A percentile compares a stretch with the other conserved stretches of the same genome.
Conservation (phyloP, 2,113 vertebrate genomes). For the Plestiodon gilberti region DNA sequence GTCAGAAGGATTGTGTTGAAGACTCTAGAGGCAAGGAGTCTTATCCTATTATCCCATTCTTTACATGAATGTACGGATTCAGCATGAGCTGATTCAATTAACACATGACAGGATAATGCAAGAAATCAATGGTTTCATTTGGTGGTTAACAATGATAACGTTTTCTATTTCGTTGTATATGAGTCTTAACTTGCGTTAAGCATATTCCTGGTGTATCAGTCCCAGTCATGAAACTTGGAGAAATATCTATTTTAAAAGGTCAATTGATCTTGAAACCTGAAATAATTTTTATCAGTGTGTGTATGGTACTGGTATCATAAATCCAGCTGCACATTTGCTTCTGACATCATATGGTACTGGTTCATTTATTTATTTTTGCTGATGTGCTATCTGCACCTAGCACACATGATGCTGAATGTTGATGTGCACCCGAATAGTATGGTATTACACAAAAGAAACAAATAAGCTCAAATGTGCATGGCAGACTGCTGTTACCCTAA, state of each 20-base stretch:
- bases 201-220: neutral
- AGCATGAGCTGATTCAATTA: slow-evolving; percentile 65
- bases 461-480: neutral
- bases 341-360: too few relatives aligned
- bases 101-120: slow-evolving; percentile 68
- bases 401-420: neutral
- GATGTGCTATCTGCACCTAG: too few relatives aligned
- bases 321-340: neutral
- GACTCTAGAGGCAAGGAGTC: slow-evolving; percentile 54
- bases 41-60: slow-evolving; percentile 56
- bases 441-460: neutral
- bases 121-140: slow-evolving; percentile 77
- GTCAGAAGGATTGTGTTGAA: slow-evolving; percentile 65
- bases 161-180: slow-evolving; percentile 67
- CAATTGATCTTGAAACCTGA: slow-evolving; percentile 49
- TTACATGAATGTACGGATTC: slow-evolving; percentile 66
- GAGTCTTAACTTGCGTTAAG: slow-evolving; percentile 54
- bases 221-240: slow-evolving; percentile 55
- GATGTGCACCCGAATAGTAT: neutral
- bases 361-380: too few relatives aligned
- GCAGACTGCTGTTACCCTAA: neutral
- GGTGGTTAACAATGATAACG: slow-evolving; percentile 71
- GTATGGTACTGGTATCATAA: neutral
- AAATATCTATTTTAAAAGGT: slow-evolving; percentile 59
- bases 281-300: slow-evolving; percentile 22